Evolutionary conservation across 1,140 invertebrate species (phyloP), one percentile per base, ranked within the genome.

Genomic region (Sipha flava): DNA sequence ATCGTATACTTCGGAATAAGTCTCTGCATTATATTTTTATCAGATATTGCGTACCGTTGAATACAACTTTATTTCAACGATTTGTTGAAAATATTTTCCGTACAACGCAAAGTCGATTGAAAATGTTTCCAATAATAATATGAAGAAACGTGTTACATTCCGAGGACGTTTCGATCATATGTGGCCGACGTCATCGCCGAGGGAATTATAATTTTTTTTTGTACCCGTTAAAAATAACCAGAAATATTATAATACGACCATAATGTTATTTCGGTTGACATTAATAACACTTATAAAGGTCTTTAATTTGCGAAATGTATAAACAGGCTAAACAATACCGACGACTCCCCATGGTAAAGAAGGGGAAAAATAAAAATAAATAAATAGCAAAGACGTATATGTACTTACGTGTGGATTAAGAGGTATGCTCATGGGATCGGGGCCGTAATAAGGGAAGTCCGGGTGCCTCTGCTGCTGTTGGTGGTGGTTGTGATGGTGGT

Each of bases 371-470:
- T 7, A 64, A 64, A 37, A 64, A 40, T 66, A 59, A 57, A 37
- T 14, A 45, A n/a, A 47, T n/a, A 9, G 7, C n/a, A 3, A 26
- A 75, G 34, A 14, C 14, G 43, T 31, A 18, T 37, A 49, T 62
- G 45, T 26, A 82, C 83, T 83, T 80, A 84, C 83, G 79, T 84
- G 83, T 79, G 82, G 84, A 68, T 81, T 84, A 23, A 82, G 83
- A 37, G 84, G 84, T 66, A 84, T 80, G 47, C 82, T 81, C 52
- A 84, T 59, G 52, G 82, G 83, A 47, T 84, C 84, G 21, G 81
- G 70, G 10, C 73, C 73, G 52, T 77, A 77, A 77, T 57, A 77
- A 37, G 73, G 73, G 47, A 79, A 80, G 52, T 80, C 80, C 18
- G 68, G 70, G 29, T 80, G 80, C 62, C 80, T 75, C 37, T 79